Percentiles rank a stretch among this genome's conserved stretches.
phyloP scores from a whole-genome alignment of 1,140 invertebrate species.

The Matsumurasca onukii region DNA sequence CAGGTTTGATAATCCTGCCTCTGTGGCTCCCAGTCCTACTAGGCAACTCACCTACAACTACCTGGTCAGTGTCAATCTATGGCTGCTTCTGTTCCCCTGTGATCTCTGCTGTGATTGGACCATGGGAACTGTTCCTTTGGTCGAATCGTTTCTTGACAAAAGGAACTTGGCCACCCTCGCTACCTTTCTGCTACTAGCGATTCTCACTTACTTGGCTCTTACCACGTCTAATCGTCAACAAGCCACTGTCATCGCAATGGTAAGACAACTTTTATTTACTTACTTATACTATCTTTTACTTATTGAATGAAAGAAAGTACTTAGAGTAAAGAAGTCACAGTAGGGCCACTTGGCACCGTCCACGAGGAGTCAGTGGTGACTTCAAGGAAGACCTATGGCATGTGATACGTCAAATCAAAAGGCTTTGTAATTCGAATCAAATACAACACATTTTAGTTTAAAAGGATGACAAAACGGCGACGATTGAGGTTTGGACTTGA shows the following conservation, averaged over 20 bases:
- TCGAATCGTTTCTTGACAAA: slow-evolving; percentile 75
- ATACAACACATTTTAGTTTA: no score
- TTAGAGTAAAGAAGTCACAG: no score
- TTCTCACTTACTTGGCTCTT: slow-evolving; percentile 65
- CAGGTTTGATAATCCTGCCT: slow-evolving; percentile 93
- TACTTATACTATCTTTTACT: no score
- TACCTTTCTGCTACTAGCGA: slow-evolving; percentile 64
- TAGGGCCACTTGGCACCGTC: no score
- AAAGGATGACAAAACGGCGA: no score
- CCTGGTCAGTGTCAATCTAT: slow-evolving; percentile 85
- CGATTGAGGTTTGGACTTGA: no score
- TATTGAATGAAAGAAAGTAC: no score
- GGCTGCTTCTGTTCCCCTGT: slow-evolving; percentile 85
- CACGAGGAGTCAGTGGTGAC: no score
- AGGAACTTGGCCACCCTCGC: slow-evolving; percentile 83
- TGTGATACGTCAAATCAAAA: no score
- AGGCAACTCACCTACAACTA: slow-evolving; percentile 94
- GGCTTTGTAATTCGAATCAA: no score
- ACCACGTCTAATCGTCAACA: slow-evolving; percentile 63
- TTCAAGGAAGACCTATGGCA: no score
- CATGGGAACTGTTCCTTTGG: slow-evolving; percentile 92
- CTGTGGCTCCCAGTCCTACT: slow-evolving; percentile 70
- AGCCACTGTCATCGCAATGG: slow-evolving; percentile 80
- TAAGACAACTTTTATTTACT: no score
- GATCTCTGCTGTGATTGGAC: slow-evolving; percentile 97